Evolutionary conservation across 1,140 invertebrate species (phyloP).

Genomic region (Mylabris phalerata): DNA sequence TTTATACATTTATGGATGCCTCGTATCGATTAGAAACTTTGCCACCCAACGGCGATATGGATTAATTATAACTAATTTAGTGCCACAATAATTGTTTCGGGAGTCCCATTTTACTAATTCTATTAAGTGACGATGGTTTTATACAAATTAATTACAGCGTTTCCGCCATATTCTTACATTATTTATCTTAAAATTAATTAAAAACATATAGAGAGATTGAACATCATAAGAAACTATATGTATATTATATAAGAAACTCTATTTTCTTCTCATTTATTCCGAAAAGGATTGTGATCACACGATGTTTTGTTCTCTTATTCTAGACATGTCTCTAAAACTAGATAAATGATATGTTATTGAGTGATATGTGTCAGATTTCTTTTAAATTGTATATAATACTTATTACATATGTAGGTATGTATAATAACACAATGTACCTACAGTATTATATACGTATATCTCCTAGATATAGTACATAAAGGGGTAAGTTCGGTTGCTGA

Average conservation of each 20-base stretch:
- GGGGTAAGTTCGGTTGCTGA: slow-evolving; percentile 25
- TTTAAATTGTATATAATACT: slow-evolving; percentile 18
- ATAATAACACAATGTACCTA: no score
- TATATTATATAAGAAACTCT: background rate
- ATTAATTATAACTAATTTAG: slow-evolving; percentile 9
- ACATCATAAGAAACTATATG: slow-evolving; percentile 23
- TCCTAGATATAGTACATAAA: no score
- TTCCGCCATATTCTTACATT: slow-evolving; percentile 8
- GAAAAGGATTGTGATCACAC: slow-evolving; percentile 21
- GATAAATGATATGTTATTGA: slow-evolving; percentile 3
- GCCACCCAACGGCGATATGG: no score
- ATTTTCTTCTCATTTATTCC: slow-evolving; percentile 1
- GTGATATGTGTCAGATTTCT: slow-evolving; percentile 24
- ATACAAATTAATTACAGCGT: slow-evolving; percentile 1
- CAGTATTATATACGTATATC: no score
- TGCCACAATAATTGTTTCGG: slow-evolving; percentile 37
- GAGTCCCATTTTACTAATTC: slow-evolving; percentile 23
- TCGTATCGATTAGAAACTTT: no score
- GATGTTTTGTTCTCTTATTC: slow-evolving; percentile 6
- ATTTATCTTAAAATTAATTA: slow-evolving; percentile 15
- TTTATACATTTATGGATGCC: no score
- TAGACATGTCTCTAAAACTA: slow-evolving; percentile 15
- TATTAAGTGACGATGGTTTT: slow-evolving; percentile 5
- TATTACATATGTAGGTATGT: background rate
- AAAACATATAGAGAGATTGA: slow-evolving; percentile 28